These are phyloP conservation scores for Cistogaster globosa DNA, from an alignment of 2,888 invertebrate genomes.

Conservation along the genomic window DNA sequence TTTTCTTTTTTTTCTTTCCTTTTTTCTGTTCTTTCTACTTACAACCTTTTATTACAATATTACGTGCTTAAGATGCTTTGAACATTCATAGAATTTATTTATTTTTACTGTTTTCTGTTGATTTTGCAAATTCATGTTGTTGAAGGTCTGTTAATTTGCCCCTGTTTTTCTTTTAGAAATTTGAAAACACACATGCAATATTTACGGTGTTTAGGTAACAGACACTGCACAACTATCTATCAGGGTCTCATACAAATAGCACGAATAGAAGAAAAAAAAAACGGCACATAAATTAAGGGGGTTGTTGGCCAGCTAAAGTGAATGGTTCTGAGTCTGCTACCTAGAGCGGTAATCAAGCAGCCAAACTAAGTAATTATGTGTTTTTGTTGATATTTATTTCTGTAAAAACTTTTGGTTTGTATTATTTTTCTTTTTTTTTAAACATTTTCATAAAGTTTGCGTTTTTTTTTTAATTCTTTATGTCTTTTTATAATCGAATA, in stretches of 20 bases:
- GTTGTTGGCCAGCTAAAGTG: constrained; percentile 25
- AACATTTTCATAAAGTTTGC: constrained; percentile 12
- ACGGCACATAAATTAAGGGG: constrained; percentile 35
- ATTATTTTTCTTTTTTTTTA: constrained; percentile 21
- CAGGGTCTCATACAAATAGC: constrained; percentile 24
- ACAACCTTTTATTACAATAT: constrained; percentile 69
- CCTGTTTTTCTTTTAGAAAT: constrained; percentile 17
- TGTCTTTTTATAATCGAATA: constrained; percentile 27
- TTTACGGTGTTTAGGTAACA: constrained; percentile 64
- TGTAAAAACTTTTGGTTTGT: neutral
- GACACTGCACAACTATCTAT: constrained; percentile 36
- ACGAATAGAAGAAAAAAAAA: constrained; percentile 18
- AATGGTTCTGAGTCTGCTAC: constrained; percentile 12
- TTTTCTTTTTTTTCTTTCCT: constrained; percentile 25
- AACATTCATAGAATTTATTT: constrained; percentile 56
- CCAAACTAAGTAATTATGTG: constrained; percentile 51
- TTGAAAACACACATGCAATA: constrained; percentile 62
- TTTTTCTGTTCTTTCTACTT: constrained; percentile 44
- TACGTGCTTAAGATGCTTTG: constrained; percentile 65
- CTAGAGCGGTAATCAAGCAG: constrained; percentile 13
- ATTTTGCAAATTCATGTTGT: constrained; percentile 64
- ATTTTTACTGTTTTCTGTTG: constrained; percentile 35
- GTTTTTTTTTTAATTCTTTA: constrained; percentile 17
- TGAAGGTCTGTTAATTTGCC: constrained; percentile 65
- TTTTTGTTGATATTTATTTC: constrained; percentile 28